phyloP scores from a whole-genome alignment of 2,797 vertebrate species.

The Sebastes itinus region DNA sequence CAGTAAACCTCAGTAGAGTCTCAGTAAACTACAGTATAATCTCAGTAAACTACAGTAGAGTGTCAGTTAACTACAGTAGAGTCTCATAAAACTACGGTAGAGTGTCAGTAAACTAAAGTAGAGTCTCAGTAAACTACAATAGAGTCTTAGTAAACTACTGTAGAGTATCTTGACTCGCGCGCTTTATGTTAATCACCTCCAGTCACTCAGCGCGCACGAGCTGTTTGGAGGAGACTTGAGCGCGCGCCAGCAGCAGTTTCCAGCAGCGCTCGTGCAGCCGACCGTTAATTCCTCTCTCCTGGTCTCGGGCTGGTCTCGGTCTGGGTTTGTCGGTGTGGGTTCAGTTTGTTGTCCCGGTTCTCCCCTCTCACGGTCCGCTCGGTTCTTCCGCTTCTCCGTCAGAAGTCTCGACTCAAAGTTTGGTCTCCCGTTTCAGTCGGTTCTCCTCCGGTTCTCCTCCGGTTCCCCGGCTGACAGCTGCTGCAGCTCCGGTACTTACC shows the following conservation, averaged over 20 bases:
- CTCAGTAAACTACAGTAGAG: too few species aligned
- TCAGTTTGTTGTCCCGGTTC: not conserved
- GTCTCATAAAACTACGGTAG: not conserved
- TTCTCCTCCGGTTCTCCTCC: not conserved
- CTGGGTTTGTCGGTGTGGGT: not conserved
- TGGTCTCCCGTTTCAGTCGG: not conserved
- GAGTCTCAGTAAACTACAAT: not conserved
- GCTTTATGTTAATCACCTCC: slow-evolving; percentile 19
- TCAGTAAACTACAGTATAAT: not conserved
- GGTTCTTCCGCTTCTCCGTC: not conserved
- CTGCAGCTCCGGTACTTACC: not conserved
- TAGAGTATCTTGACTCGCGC: slow-evolving; percentile 10
- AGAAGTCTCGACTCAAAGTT: not conserved
- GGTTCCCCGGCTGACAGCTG: not conserved
- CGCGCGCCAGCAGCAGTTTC: slow-evolving; percentile 46
- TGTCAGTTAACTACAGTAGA: not conserved
- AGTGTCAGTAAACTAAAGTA: not conserved
- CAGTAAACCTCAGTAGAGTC: not conserved
- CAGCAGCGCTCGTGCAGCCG: slow-evolving; percentile 46
- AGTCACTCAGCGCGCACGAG: not conserved
- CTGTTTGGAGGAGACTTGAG: not conserved
- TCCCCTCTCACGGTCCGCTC: not conserved
- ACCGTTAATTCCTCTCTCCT: not conserved
- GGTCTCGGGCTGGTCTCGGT: not conserved
- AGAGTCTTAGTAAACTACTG: not conserved